Evolutionary conservation across 2,113 vertebrate genomes (phyloP), one percentile per base, ranked within the genome.

Genomic region (Natator depressus): DNA sequence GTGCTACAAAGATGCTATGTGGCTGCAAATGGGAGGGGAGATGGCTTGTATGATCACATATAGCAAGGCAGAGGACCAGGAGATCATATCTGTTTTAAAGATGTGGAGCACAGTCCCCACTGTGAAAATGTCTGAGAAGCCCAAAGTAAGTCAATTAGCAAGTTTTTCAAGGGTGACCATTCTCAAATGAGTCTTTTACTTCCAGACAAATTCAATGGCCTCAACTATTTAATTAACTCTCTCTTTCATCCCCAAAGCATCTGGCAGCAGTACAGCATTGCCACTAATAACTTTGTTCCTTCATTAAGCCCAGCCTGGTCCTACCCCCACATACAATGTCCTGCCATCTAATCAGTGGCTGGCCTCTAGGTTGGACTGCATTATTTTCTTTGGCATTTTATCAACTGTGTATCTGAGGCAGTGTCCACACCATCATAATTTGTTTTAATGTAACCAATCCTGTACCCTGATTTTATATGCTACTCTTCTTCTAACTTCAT

Each of bases 161-260:
- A 46, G 24, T 7, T 90, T 93, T 96, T 80, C 54, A 88, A 75
- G 80, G 90, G 78, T 14, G 3, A 57, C 51, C 88, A 29, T 81
- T 93, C 76, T 91, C 93, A 79, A 96, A 79, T 13, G 11, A 72
- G 38, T 85, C 27, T 93, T 46, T 93, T 46, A 72, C 9, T n/a
- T 38, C 69, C 69, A 91, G 87, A 91, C 19, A 95, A 92, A 92
- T n/a, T 62, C 19, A 10, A 47, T 95, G 92, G 92, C 81, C 57
- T 93, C 65, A 89, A 51, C 89, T 75, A 76, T 89, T 83, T 90
- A 80, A 91, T 65, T 65, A 65, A n/a, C 35, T 35, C 6, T 65
- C 62, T n/a, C 62, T 35, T 65, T 65, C 31, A n/a, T 17, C 31
- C 31, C 35, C 19, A 65, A 57, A 65, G 31, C 62, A 65, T 65